Evolutionary conservation across 2,797 vertebrate species (phyloP).

Genomic region (Cyprinodon diabolis): DNA sequence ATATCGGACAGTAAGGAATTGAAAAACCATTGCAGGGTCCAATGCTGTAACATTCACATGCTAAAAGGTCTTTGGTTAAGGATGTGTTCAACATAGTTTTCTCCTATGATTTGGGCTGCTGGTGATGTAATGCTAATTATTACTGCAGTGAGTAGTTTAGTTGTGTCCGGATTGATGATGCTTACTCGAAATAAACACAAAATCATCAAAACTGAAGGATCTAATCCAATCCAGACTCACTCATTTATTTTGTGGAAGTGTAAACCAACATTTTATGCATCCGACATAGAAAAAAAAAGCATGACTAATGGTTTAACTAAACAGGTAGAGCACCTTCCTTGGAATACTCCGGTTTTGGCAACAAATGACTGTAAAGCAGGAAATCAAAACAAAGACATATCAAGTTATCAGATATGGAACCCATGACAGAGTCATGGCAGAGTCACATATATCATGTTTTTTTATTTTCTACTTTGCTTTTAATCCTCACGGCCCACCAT

Average conservation of each 20-base stretch:
- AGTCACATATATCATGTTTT: neutral
- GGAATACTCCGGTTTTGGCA: neutral
- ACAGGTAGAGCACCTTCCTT: neutral
- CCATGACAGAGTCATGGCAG: neutral
- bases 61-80: too few species aligned
- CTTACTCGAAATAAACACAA: neutral
- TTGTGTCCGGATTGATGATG: neutral
- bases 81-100: too few species aligned
- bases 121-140: neutral
- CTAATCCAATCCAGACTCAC: neutral
- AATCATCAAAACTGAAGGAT: neutral
- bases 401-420: conserved; percentile 5
- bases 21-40: too few species aligned
- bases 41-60: too few species aligned
- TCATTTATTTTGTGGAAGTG: neutral
- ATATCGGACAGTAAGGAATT: too few species aligned
- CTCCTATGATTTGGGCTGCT: too few species aligned
- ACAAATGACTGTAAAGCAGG: neutral
- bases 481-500: neutral
- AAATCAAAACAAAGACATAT: neutral
- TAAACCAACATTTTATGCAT: neutral
- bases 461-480: neutral
- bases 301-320: neutral
- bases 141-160: too few species aligned
- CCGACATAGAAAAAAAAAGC: neutral